Evolutionary conservation across 2,888 invertebrate genomes (phyloP), one percentile per base, ranked within the genome.

Genomic region (Meandrusa payeni): DNA sequence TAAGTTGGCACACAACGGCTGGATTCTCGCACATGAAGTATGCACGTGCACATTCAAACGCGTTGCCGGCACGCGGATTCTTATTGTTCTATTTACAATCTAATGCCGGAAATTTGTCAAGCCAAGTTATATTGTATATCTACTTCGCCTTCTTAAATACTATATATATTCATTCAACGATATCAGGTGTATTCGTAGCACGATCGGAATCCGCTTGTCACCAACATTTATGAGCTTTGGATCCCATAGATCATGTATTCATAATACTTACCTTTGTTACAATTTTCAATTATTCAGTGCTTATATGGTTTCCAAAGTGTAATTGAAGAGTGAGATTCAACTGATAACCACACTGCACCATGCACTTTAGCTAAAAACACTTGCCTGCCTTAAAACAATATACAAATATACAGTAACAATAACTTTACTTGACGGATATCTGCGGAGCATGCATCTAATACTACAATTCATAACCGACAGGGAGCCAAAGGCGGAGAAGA

Each of bases 1-100:
- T 89, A 98, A 98, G 93, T 97, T 98, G 97, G 96, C 97, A 77
- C 88, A 88, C 88, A 88, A 88, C 82, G 88, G 88, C 80, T 88
- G 88, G 88, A 88, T 87, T 78, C 81, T 81, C 79, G 81, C 83
- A 78, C 87, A 85, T 75, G 86, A 85, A 85, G 85, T 87, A 86
- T 81, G 86, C 80, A 82, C 82, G 80, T 65, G 81, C 80, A 78
- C 78, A 56, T 54, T 50, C 47, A 48, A 24, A 39, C 40, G 44
- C 41, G 34, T 41, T 45, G 43, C 9, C 40, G 32, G 11, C 31
- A 47, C 50, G 45, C 48, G 50, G 50, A 46, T 36, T 43, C 46
- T 37, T 45, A 6, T 36, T 10, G 4, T 12, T 17, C 5, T n/a
- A n/a, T n/a, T n/a, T n/a, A n/a, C n/a, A n/a, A n/a, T n/a, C n/a